Base-by-base conservation (phyloP, 2,113 vertebrate species). In the Semnornis frantzii region DNA sequence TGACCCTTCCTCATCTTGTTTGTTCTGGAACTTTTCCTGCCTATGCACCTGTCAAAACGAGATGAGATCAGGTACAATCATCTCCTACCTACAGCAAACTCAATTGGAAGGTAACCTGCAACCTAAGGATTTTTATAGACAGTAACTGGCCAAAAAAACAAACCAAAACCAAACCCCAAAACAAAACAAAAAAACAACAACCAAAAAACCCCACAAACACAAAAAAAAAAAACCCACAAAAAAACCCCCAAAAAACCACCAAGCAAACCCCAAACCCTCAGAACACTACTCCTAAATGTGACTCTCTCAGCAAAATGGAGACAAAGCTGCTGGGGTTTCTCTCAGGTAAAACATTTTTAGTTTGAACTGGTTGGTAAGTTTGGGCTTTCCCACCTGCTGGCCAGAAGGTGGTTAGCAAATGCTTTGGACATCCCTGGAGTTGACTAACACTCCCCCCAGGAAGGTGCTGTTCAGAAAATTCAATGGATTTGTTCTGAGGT, bases 11-110 rank as follows among this genome's bases (percentile, higher is more conserved):
- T n/a, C 27, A 66, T 88, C 71, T 70, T 77, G 24, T 70, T 90
- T 92, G 42, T 73, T 76, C 70, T 93, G 63, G 77, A 89, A 89
- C 21, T 68, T 52, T 90, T 93, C 33, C 80, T 90, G 69, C 52
- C 62, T 52, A 6, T 13, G 25, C 63, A 87, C 39, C 73, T 95
- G 91, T 84, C 72, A 88, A 96, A 94, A 94, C 2, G 10, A 81
- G 52, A 81, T 1, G 54, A 74, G 17, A 93, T 76, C 75, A 85
- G 59, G 63, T 85, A 85, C 5, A 63, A 85, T 25, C 55, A 54
- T 28, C 75, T 75, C 72, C 64, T 64, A 78, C 25, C 28, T 57
- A 72, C 62, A 92, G 59, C 18, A 58, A 65, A 82, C 28, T 33
- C 2, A 68, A 42, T 54, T 60, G 72, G 60, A 74, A 76, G 68